These are phyloP conservation scores for Thymallus thymallus DNA, from an alignment of 2,113 vertebrate genomes.

Conservation along the genomic window DNA sequence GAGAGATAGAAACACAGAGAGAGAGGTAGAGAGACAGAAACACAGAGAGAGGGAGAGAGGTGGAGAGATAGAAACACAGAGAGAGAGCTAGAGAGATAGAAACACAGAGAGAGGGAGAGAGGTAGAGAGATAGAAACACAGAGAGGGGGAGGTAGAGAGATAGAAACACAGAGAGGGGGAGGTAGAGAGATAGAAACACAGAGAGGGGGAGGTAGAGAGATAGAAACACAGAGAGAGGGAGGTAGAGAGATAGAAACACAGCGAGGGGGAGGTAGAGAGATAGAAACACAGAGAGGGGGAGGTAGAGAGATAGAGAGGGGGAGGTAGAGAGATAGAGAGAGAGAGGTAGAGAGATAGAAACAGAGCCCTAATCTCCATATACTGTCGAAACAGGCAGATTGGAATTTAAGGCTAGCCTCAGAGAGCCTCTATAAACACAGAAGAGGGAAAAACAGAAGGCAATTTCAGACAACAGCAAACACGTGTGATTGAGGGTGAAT, in stretches of 20 bases:
- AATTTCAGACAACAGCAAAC: slow-evolving; percentile 60
- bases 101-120: background rate
- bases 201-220: too few relatives aligned
- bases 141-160: background rate
- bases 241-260: background rate
- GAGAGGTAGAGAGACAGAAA: background rate
- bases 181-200: background rate
- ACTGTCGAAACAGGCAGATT: slow-evolving; percentile 51
- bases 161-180: background rate
- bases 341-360: background rate
- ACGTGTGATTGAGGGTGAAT: slow-evolving; percentile 71
- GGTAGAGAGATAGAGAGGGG: background rate
- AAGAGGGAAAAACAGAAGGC: slow-evolving; percentile 59
- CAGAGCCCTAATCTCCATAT: slow-evolving; percentile 45
- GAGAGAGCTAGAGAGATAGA: background rate
- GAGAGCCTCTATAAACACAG: slow-evolving; percentile 49
- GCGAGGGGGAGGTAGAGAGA: background rate
- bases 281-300: slow-evolving; percentile 2
- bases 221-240: background rate
- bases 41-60: background rate
- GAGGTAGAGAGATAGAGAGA: background rate
- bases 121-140: background rate
- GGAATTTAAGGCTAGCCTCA: slow-evolving; percentile 53
- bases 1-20: background rate
- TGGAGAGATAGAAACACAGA: background rate